A percentile compares a stretch with the other conserved stretches of the same genome.
These are phyloP conservation scores for Brassicogethes aeneus DNA, from an alignment of 2,888 invertebrate genomes.

Conservation along the genomic window DNA sequence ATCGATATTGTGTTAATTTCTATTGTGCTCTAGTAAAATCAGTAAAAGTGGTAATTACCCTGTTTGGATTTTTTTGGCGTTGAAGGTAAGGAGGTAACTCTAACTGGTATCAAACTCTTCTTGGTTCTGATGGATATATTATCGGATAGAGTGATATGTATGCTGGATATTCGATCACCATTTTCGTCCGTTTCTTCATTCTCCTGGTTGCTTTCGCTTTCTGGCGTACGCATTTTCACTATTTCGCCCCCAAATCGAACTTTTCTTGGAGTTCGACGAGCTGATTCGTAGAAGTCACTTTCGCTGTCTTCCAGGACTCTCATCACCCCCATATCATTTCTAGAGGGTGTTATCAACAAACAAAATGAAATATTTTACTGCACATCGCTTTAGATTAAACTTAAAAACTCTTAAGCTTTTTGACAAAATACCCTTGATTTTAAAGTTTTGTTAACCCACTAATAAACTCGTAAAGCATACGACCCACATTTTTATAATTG, in stretches of 20 bases:
- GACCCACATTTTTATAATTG: too few relatives aligned
- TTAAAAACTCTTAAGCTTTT: too few relatives aligned
- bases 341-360: too few relatives aligned
- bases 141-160: conserved; percentile 27
- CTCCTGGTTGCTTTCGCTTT: conserved; percentile 57
- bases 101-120: conserved; percentile 42
- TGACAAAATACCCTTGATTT: too few relatives aligned
- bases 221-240: conserved; percentile 76
- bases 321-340: conserved; percentile 42
- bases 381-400: too few relatives aligned
- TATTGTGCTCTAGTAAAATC: too few relatives aligned
- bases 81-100: conserved; percentile 35
- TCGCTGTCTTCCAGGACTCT: conserved; percentile 51
- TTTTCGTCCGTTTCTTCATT: conserved; percentile 13
- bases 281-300: conserved; percentile 43
- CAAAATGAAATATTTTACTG: too few relatives aligned
- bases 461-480: too few relatives aligned
- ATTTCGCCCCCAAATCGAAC: conserved; percentile 83
- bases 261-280: conserved; percentile 55
- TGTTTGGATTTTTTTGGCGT: conserved; percentile 29
- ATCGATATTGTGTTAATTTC: too few relatives aligned
- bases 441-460: too few relatives aligned
- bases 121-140: conserved; percentile 25
- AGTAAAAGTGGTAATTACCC: too few relatives aligned
- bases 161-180: conserved; percentile 15